Evolutionary conservation across 2,113 vertebrate genomes (phyloP).

Genomic region (Tiliqua scincoides): DNA sequence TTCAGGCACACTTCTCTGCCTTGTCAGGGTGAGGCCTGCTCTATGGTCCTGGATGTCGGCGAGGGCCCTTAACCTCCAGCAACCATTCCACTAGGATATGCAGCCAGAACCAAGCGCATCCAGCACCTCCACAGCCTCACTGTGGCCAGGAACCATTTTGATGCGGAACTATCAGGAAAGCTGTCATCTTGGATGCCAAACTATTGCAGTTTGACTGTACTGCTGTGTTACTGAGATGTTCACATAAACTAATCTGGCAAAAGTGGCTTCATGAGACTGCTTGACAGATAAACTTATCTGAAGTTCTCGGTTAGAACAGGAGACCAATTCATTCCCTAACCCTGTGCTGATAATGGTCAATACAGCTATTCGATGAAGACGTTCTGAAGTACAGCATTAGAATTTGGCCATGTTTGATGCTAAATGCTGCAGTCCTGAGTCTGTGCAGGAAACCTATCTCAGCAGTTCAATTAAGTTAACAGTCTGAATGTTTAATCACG

Average conservation of each 20-base stretch:
- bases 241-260: not conserved
- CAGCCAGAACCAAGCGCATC: too few species aligned
- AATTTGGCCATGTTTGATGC: not conserved
- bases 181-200: too few species aligned
- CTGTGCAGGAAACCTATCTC: not conserved
- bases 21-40: too few species aligned
- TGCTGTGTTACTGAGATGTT: not conserved
- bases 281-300: not conserved
- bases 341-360: not conserved
- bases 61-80: too few species aligned
- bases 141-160: too few species aligned
- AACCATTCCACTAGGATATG: too few species aligned
- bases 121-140: too few species aligned
- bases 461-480: not conserved
- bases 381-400: not conserved
- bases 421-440: not conserved
- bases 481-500: not conserved
- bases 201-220: too few species aligned
- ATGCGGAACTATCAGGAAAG: too few species aligned
- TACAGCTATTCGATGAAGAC: not conserved
- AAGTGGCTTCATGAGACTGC: not conserved
- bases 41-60: too few species aligned
- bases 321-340: not conserved
- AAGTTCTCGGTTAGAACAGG: not conserved
- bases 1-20: too few species aligned